Conservation (phyloP, 2,797 vertebrate genomes). For the Pseudochromis fuscus region DNA sequence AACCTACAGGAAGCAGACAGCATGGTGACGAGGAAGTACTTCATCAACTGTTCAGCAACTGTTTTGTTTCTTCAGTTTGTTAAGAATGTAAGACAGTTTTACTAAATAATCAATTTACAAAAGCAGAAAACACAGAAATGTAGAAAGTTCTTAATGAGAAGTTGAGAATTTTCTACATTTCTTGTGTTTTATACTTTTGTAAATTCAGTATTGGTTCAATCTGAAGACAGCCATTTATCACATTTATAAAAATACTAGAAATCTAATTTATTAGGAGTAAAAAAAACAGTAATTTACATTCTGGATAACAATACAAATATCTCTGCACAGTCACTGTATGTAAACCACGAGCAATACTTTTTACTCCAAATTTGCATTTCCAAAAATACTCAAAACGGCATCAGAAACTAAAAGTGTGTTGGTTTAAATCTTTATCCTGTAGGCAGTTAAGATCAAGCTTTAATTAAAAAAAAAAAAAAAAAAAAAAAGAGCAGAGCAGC, state of each 20-base stretch:
- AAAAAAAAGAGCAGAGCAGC: too few species aligned
- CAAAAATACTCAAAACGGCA: too few species aligned
- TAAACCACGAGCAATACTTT: too few species aligned
- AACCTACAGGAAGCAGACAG: constrained; percentile 82
- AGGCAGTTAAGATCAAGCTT: too few species aligned
- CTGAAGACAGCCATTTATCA: neutral
- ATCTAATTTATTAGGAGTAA: neutral
- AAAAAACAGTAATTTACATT: too few species aligned
- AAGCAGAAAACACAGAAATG: too few species aligned
- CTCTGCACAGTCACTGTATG: too few species aligned
- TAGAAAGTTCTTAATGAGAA: too few species aligned
- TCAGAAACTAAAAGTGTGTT: too few species aligned
- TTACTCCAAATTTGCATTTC: too few species aligned
- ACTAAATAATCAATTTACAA: too few species aligned
- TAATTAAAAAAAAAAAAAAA: neutral
- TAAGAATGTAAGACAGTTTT: neutral
- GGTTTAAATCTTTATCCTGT: too few species aligned
- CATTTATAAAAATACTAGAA: neutral
- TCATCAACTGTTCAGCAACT: neutral
- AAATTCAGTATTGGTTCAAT: neutral
- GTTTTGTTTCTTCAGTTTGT: neutral
- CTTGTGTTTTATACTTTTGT: neutral
- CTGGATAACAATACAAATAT: neutral
- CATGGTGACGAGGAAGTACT: constrained; percentile 11
- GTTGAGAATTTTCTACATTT: neutral